phyloP scores from a whole-genome alignment of 1,140 invertebrate species.

The Lordiphosa collinella region DNA sequence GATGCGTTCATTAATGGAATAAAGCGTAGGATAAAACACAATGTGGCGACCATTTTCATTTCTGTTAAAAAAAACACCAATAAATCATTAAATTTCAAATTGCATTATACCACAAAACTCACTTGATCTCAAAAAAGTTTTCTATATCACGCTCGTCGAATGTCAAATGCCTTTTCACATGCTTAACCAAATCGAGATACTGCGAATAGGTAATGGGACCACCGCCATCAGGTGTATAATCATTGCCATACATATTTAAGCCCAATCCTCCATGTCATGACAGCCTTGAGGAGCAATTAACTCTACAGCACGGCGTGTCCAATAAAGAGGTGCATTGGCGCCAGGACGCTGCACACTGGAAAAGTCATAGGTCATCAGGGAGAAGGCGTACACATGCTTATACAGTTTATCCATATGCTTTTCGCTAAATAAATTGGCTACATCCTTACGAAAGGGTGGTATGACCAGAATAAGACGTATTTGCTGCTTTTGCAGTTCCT shows the following conservation, averaged over 20 bases:
- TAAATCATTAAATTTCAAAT: constrained; percentile 5
- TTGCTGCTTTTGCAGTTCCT: constrained; percentile 57
- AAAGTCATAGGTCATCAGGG: constrained; percentile 97
- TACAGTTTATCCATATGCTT: constrained; percentile 89
- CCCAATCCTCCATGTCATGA: constrained; percentile 84
- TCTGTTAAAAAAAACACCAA: constrained; percentile 51
- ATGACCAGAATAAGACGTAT: constrained; percentile 90
- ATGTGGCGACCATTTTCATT: constrained; percentile 84
- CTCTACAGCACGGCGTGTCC: constrained; percentile 90
- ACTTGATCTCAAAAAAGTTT: constrained; percentile 93
- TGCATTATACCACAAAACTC: constrained; percentile 70
- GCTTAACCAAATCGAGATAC: constrained; percentile 86
- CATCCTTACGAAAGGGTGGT: constrained; percentile 87
- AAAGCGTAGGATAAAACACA: constrained; percentile 93
- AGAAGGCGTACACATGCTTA: constrained; percentile 90
- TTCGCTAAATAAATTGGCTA: constrained; percentile 86
- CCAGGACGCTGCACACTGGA: constrained; percentile 90
- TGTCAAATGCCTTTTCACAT: constrained; percentile 86
- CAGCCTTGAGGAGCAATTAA: constrained; percentile 84
- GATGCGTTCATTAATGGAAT: constrained; percentile 90
- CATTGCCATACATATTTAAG: constrained; percentile 96
- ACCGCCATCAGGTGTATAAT: constrained; percentile 88
- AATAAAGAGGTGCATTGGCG: constrained; percentile 92
- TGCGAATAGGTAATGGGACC: constrained; percentile 89
- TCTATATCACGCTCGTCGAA: constrained; percentile 90